These are phyloP conservation scores for Fragum fragum DNA, from an alignment of 2,888 invertebrate species.

Conservation along the genomic window DNA sequence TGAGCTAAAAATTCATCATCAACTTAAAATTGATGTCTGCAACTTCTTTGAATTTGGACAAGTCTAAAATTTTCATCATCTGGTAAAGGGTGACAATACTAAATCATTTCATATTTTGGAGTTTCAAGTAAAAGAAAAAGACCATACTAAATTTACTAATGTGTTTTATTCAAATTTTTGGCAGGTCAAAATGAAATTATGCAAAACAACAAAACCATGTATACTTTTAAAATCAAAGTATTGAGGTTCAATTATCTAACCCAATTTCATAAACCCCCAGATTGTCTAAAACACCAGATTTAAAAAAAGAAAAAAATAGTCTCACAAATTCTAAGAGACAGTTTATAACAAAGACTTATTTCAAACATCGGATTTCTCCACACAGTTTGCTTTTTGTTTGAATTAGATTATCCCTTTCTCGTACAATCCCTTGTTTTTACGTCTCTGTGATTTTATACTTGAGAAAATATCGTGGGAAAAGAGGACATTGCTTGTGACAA, in stretches of 20 bases:
- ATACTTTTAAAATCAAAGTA: not conserved
- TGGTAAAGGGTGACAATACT: too few relatives aligned
- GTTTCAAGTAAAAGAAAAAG: not conserved
- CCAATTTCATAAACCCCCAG: conserved; percentile 18
- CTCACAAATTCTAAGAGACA: conserved; percentile 27
- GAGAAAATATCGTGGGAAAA: too few relatives aligned
- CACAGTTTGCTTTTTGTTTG: too few relatives aligned
- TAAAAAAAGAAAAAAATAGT: conserved; percentile 40
- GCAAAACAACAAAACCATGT: not conserved
- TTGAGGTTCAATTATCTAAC: not conserved
- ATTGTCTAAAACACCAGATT: conserved; percentile 52
- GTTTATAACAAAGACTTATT: not conserved
- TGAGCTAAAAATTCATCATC: too few relatives aligned
- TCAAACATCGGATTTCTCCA: too few relatives aligned
- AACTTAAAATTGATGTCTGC: too few relatives aligned
- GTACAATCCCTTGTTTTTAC: too few relatives aligned
- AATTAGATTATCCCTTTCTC: too few relatives aligned
- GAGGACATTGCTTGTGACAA: too few relatives aligned
- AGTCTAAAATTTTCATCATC: too few relatives aligned
- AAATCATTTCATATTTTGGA: not conserved
- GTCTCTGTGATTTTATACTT: too few relatives aligned
- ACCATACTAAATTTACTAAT: conserved; percentile 30
- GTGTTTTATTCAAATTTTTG: conserved; percentile 62
- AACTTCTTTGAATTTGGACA: too few relatives aligned
- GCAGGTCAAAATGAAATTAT: conserved; percentile 29